Evolutionary conservation across 2,797 vertebrate species (phyloP).

Genomic region (Chiloscyllium punctatum): DNA sequence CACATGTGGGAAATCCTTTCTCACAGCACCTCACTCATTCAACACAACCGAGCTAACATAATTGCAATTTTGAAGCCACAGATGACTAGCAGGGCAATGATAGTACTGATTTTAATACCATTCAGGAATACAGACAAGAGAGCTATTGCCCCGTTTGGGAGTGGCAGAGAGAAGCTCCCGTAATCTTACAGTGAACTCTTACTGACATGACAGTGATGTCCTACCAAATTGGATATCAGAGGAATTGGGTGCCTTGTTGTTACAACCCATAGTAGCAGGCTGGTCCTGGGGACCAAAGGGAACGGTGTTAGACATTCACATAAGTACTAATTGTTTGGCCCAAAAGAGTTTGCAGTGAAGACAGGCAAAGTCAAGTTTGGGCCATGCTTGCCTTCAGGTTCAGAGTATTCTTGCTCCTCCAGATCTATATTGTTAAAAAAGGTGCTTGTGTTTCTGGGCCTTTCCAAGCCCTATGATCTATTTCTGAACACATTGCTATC

Average conservation of each 20-base stretch:
- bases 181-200: not conserved
- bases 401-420: not conserved
- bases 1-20: too few species aligned
- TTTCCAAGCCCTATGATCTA: not conserved
- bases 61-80: not conserved
- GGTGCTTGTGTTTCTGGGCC: not conserved
- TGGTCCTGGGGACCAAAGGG: not conserved
- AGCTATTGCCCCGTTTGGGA: not conserved
- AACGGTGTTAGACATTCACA: not conserved
- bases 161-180: not conserved
- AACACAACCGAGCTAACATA: not conserved
- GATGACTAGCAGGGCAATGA: not conserved
- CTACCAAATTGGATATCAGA: not conserved
- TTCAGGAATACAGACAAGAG: not conserved
- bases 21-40: not conserved
- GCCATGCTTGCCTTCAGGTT: not conserved
- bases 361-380: not conserved
- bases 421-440: not conserved
- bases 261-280: not conserved
- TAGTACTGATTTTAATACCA: not conserved
- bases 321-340: not conserved
- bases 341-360: not conserved
- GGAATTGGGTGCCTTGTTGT: not conserved
- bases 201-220: not conserved
- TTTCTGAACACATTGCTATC: not conserved